Evolutionary conservation across 1,140 invertebrate genomes (phyloP), one percentile per base, ranked within the genome.

Genomic region (Drosophila triauraria): DNA sequence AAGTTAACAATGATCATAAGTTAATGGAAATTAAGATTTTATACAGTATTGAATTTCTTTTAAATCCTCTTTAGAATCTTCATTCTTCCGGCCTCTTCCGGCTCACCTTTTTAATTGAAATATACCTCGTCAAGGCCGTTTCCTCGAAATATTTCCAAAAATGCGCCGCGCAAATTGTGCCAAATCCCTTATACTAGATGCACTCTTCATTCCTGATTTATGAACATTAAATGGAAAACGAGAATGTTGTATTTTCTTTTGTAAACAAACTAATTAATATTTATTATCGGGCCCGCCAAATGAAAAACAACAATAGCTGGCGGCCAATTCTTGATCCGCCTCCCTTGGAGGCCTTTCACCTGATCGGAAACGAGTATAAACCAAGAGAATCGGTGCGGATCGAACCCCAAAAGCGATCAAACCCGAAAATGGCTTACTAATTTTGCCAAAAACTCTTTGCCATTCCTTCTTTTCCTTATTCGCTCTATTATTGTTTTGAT

Each of bases 221-320:
- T 65, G 82, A 75, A 53, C 75, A 60, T 75, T 71, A 71, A 86
- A 86, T 86, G 58, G 54, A 68, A 68, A 70, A 70, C 53, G 67
- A 58, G 75, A 86, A 68, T 86, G 80, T 86, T 64, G 69, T 62
- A 78, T 82, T 75, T 81, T 68, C 46, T 65, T 47, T 51, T 88
- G 80, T 88, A 88, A 88, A 88, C 84, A 88, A 88, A 81, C 80
- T 70, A 84, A 88, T 88, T 81, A 88, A 81, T 88, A 83, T 84
- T 83, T 88, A 86, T 87, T 84, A 69, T 80, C 46, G 48, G 48
- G 59, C 58, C 35, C 43, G 61, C 56, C 65, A 44, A 63, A 62
- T 47, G 46, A 25, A 51, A 59, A 65, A 70, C 42, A 79, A 75
- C 58, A 79, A 76, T 60, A 82, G 56, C 42, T 44, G 20, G 10